Base-by-base conservation (phyloP, 2,797 vertebrate genomes). In the Gymnocypris eckloni region DNA sequence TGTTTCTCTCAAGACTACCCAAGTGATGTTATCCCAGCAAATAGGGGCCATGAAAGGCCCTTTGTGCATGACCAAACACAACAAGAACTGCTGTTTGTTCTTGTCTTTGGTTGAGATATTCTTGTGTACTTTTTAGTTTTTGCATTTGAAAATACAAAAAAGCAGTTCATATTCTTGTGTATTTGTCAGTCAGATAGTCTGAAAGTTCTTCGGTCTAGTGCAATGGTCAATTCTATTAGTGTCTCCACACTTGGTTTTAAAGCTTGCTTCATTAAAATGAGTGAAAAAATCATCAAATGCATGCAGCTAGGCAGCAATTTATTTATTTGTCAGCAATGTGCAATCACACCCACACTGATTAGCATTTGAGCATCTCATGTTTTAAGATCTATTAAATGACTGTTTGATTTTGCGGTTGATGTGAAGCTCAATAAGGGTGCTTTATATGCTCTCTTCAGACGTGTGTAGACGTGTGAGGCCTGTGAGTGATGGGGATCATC, bases 271-370 rank as follows among this genome's bases (percentile, higher is more conserved):
- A 72, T 85, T 72, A 48, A 72, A 85, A 85, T 61, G 52, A 61
- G 50, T 48, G 75, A 61, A 73, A 79, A 61, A 61, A 28, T 72
- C 66, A 39, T 59, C 64, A 79, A 56, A 79, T 59, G 54, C 50
- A 52, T 77, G 59, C 12, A 66, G 67, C 67, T 39, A 79, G 76
- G 67, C 76, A 71, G 84, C 54, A 45, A 79, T 85, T 79, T 79
- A 71, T 85, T 85, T 85, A 85, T 85, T 79, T 79, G 76, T 85
- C 83, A 79, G 22, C 83, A 72, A 50, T 80, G 67, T 85, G 84
- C 77, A 64, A 61, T 85, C 77, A 80, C 84, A 79, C 84, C 84
- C 84, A 80, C 84, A 72, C 84, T 85, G 66, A 85, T 80, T 85
- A 72, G 69, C 84, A 85, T 72, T 70, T 72, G 41, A 85, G 48